Evolutionary conservation across 1,140 invertebrate genomes (phyloP).

Genomic region (Nephila pilipes): DNA sequence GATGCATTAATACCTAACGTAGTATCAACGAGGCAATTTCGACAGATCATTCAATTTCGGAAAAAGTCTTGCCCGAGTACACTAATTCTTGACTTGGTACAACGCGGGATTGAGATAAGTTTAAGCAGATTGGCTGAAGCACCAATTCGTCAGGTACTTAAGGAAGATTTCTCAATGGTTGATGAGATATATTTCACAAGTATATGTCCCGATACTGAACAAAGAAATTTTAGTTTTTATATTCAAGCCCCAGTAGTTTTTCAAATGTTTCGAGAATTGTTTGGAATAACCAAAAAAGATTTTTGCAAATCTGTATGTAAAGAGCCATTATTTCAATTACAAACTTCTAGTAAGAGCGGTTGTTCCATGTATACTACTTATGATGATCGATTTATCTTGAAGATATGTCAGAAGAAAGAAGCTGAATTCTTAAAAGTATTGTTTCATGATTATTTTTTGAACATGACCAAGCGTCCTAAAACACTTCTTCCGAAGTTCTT

Average conservation of each 20-base stretch:
- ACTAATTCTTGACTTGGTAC: slow-evolving; percentile 18
- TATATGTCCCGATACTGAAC: neutral
- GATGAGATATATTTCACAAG: neutral
- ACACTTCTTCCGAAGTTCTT: slow-evolving; percentile 99
- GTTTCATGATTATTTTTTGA: slow-evolving; percentile 96
- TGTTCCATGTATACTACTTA: slow-evolving; percentile 99
- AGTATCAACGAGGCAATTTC: neutral
- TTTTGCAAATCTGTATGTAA: slow-evolving; percentile 99
- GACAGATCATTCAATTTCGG: neutral
- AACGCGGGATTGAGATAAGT: slow-evolving; percentile 22
- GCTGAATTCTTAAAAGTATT: slow-evolving; percentile 99
- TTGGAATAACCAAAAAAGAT: slow-evolving; percentile 98
- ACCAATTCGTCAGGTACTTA: neutral
- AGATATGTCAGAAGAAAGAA: slow-evolving; percentile 99
- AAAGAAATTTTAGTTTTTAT: slow-evolving; percentile 88
- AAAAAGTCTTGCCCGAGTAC: neutral
- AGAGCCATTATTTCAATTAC: slow-evolving; percentile 93
- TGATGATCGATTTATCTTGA: slow-evolving; percentile 99
- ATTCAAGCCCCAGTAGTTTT: slow-evolving; percentile 99
- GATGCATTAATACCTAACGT: neutral
- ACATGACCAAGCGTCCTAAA: slow-evolving; percentile 97
- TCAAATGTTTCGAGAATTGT: slow-evolving; percentile 98
- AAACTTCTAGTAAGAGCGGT: slow-evolving; percentile 98
- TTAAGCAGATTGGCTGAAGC: neutral
- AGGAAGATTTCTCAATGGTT: slow-evolving; percentile 5